Evolutionary conservation across 2,113 vertebrate species (phyloP), one percentile per base, ranked within the genome.

Genomic region (Argyrosomus japonicus): DNA sequence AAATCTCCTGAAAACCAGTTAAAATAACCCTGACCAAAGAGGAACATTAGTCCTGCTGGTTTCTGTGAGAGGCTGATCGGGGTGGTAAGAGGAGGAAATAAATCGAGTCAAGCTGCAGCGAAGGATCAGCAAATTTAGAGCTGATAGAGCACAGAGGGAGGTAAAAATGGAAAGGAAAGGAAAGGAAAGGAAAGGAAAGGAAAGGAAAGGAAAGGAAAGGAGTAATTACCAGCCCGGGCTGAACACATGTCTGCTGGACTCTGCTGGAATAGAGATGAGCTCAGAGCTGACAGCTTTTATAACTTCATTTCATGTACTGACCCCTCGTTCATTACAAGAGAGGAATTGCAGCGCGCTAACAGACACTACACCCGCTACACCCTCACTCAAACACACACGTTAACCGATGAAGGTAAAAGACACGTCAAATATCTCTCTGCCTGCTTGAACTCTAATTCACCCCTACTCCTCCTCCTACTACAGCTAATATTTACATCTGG

Each of bases 151-250:
- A 6, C 60, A 69, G 36, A 75, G 77, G 70, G 85, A 27, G 45
- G 60, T 45, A 32, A 19, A 77, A 48, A 70, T 61, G 57, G 64
- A 57, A 69, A 57, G 32, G 36, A 54, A 40, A 64, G 29, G 50
- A 65, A 48, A 68, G 17, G 32, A 32, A n/a, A 19, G 40, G 68
- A 70, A 32, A 21, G 23, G 60, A 77, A 64, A 53, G 45, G 53
- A 56, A 21, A 27, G 45, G 48, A 60, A 32, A 32, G 29, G 29
- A 32, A 9, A 36, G 36, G 36, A 36, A 8, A 8, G 69, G 91
- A 91, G 85, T 95, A 96, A 96, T 97, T 95, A 95, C 95, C 94
- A 89, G 94, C 96, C 95, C 89, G 74, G 81, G 95, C 94, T 92
- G 84, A 94, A 94, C 94, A 93, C 94, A 93, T 92, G 88, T 93